Evolutionary conservation across 1,140 invertebrate species (phyloP).

Genomic region (Bradysia coprophila): DNA sequence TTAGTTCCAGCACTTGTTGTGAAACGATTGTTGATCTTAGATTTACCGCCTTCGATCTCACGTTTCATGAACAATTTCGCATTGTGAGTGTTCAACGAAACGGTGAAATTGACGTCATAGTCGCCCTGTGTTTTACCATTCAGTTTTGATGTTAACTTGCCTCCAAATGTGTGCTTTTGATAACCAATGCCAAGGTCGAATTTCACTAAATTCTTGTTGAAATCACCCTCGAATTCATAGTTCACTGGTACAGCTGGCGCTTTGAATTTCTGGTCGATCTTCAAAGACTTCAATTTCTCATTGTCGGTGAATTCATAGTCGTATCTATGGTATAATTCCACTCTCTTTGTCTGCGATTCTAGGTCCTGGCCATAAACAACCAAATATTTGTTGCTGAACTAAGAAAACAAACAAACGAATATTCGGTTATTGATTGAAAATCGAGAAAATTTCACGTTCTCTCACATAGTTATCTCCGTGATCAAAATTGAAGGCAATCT

Average conservation of each 20-base stretch:
- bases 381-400: slow-evolving; percentile 31
- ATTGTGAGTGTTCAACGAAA: slow-evolving; percentile 12
- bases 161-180: not conserved
- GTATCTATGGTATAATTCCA: slow-evolving; percentile 18
- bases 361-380: slow-evolving; percentile 40
- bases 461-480: slow-evolving; percentile 6
- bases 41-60: slow-evolving; percentile 9
- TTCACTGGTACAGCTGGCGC: not conserved
- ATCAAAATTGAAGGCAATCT: slow-evolving; percentile 26
- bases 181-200: not conserved
- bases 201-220: not conserved
- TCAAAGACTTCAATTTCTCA: slow-evolving; percentile 31
- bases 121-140: slow-evolving; percentile 14
- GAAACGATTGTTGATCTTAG: slow-evolving; percentile 11
- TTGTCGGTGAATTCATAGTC: slow-evolving; percentile 12
- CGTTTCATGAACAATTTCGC: slow-evolving; percentile 12
- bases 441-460: slow-evolving; percentile 5
- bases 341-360: slow-evolving; percentile 17
- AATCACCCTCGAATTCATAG: not conserved
- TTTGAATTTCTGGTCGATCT: slow-evolving; percentile 21
- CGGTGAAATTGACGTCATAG: slow-evolving; percentile 16
- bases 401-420: slow-evolving; percentile 4
- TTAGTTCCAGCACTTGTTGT: slow-evolving; percentile 15
- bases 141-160: slow-evolving; percentile 10
- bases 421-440: not conserved